These are phyloP conservation scores for Cirrhinus molitorella DNA, from an alignment of 2,797 vertebrate species.

Conservation along the genomic window DNA sequence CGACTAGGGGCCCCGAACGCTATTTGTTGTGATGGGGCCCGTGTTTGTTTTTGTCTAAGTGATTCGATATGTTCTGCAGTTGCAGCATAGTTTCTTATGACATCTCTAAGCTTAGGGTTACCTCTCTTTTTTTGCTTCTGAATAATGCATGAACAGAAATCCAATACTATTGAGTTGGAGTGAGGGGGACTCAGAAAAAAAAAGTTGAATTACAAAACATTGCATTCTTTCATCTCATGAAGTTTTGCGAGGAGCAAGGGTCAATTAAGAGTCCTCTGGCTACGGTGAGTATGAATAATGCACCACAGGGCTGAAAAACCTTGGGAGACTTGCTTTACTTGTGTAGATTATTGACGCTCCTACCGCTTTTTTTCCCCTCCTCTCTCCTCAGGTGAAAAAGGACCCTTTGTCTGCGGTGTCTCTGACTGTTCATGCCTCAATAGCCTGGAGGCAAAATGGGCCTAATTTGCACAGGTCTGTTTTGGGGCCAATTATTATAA, in stretches of 20 bases:
- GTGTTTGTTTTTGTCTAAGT: slow-evolving; percentile 64
- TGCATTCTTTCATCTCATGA: slow-evolving; percentile 79
- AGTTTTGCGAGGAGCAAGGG: slow-evolving; percentile 78
- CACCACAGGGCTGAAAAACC: slow-evolving; percentile 74
- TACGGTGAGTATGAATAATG: slow-evolving; percentile 78
- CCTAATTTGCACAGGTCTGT: slow-evolving; percentile 81
- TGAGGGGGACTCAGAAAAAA: slow-evolving; percentile 73
- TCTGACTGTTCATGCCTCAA: slow-evolving; percentile 73
- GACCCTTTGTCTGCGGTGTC: slow-evolving; percentile 78
- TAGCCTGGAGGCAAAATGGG: slow-evolving; percentile 78
- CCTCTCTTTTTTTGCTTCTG: slow-evolving; percentile 64
- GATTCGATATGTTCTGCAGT: slow-evolving; percentile 70
- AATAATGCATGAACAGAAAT: slow-evolving; percentile 80
- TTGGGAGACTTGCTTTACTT: slow-evolving; percentile 78
- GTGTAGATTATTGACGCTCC: slow-evolving; percentile 81
- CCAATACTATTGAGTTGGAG: slow-evolving; percentile 77
- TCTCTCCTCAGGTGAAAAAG: slow-evolving; percentile 76
- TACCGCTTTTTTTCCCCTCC: slow-evolving; percentile 59
- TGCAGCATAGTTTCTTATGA: slow-evolving; percentile 73
- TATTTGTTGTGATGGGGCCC: slow-evolving; percentile 67
- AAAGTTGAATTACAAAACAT: slow-evolving; percentile 83
- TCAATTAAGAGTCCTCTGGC: slow-evolving; percentile 83
- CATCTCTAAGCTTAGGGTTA: slow-evolving; percentile 74
- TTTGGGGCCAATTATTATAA: slow-evolving; percentile 84
- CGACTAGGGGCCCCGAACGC: slow-evolving; percentile 46